Percentiles rank a stretch among this genome's conserved stretches.
These are phyloP conservation scores for Yponomeuta cagnagella DNA, from an alignment of 2,888 invertebrate species.

Conservation along the genomic window DNA sequence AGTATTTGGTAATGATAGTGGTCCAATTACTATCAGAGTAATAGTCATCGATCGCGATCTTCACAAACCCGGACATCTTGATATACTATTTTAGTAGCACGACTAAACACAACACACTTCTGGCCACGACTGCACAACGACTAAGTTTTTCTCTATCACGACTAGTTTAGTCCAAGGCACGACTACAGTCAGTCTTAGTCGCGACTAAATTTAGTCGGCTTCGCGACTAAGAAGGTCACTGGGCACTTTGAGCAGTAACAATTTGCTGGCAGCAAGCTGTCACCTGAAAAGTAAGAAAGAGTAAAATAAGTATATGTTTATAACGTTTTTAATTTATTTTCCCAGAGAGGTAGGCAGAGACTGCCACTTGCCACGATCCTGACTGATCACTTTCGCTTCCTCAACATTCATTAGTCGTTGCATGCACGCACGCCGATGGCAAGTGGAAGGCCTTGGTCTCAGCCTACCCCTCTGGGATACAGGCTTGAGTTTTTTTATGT, in stretches of 20 bases:
- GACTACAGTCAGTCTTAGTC: not conserved
- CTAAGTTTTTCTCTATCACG: not conserved
- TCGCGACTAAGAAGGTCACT: slow-evolving; percentile 10
- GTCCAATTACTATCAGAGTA: slow-evolving; percentile 79
- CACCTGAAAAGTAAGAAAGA: slow-evolving; percentile 50
- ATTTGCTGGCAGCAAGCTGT: slow-evolving; percentile 59
- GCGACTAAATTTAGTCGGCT: slow-evolving; percentile 27
- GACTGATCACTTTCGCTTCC: no score
- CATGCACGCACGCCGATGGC: no score
- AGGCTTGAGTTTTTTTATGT: no score
- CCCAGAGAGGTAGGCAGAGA: no score
- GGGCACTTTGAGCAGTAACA: slow-evolving; percentile 39
- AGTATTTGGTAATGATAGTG: slow-evolving; percentile 81
- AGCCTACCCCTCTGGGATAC: no score
- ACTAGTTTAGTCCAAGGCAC: slow-evolving; percentile 18
- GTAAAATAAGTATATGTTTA: not conserved
- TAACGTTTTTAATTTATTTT: no score
- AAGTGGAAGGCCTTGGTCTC: no score
- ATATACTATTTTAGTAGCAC: slow-evolving; percentile 21
- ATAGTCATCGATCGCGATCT: slow-evolving; percentile 79
- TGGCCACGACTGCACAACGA: not conserved
- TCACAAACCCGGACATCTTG: slow-evolving; percentile 79
- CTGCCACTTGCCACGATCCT: no score
- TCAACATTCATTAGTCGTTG: no score
- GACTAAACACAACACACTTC: slow-evolving; percentile 18